Percentiles rank a stretch among this genome's conserved stretches.
Evolutionary conservation across 2,113 vertebrate genomes (phyloP).

Genomic region (Crotalus helleri): DNA sequence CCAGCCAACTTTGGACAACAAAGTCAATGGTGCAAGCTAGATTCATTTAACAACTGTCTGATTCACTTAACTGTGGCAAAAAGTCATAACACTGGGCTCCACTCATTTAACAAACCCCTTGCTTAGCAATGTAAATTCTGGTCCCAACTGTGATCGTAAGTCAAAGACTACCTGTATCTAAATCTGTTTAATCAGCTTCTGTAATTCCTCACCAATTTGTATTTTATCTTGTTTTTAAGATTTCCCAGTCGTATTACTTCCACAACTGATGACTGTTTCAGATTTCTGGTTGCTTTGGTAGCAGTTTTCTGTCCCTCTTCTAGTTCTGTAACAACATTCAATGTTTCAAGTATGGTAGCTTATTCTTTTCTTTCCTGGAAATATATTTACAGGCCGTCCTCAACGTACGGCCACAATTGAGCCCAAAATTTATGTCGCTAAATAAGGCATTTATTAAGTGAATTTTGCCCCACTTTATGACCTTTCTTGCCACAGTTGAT

Average conservation of each 20-base stretch:
- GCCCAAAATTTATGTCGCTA: neutral
- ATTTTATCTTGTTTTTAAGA: neutral
- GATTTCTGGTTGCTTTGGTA: neutral
- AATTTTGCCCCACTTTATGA: neutral
- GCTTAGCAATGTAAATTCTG: neutral
- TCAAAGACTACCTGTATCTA: neutral
- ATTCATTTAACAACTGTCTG: neutral
- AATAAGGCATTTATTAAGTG: neutral
- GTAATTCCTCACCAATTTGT: neutral
- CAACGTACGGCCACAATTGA: neutral
- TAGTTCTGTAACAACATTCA: neutral
- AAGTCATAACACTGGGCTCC: neutral
- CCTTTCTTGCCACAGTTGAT: neutral
- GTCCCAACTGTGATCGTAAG: neutral
- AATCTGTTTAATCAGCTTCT: neutral
- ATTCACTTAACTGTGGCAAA: neutral
- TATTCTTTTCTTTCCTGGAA: neutral
- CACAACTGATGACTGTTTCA: neutral
- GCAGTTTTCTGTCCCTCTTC: neutral
- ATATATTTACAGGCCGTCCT: neutral
- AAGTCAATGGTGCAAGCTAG: neutral
- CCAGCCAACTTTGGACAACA: neutral
- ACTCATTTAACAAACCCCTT: neutral
- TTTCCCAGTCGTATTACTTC: neutral
- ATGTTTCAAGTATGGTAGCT: neutral